Percentiles rank a stretch among this genome's conserved stretches.
Conservation (phyloP, 2,797 vertebrate genomes). For the Menidia menidia region DNA sequence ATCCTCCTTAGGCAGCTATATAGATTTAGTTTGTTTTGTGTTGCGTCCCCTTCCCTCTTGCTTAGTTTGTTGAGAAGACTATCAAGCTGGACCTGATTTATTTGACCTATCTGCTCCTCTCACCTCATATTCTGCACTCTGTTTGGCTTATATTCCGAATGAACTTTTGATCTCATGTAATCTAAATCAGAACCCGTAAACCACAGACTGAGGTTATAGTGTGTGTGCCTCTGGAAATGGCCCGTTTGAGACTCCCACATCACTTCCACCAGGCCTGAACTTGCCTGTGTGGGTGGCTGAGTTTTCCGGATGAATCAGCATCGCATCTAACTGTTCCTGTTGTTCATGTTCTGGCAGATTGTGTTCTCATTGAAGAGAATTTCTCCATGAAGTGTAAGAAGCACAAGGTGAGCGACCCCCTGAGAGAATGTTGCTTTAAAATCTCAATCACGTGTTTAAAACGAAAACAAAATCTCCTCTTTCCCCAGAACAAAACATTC, state of each 20-base stretch:
- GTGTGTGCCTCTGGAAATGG: slow-evolving; percentile 21
- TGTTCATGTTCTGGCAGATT: slow-evolving; percentile 71
- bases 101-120: neutral
- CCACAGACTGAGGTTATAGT: neutral
- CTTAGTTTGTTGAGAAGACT: too few relatives aligned
- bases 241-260: slow-evolving; percentile 10
- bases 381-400: slow-evolving; percentile 87
- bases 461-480: neutral
- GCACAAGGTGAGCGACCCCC: slow-evolving; percentile 81
- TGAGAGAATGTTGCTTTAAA: neutral
- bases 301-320: slow-evolving; percentile 26
- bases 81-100: too few relatives aligned
- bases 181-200: too few relatives aligned
- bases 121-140: neutral
- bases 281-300: slow-evolving; percentile 28
- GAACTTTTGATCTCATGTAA: too few relatives aligned
- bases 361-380: slow-evolving; percentile 83
- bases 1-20: too few relatives aligned
- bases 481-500: slow-evolving; percentile 80
- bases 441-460: neutral
- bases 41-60: too few relatives aligned
- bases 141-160: neutral
- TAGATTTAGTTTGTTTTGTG: too few relatives aligned
- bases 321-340: slow-evolving; percentile 10
- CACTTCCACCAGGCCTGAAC: slow-evolving; percentile 28